phyloP scores from a whole-genome alignment of 2,888 invertebrate species.

The Schizaphis graminum region DNA sequence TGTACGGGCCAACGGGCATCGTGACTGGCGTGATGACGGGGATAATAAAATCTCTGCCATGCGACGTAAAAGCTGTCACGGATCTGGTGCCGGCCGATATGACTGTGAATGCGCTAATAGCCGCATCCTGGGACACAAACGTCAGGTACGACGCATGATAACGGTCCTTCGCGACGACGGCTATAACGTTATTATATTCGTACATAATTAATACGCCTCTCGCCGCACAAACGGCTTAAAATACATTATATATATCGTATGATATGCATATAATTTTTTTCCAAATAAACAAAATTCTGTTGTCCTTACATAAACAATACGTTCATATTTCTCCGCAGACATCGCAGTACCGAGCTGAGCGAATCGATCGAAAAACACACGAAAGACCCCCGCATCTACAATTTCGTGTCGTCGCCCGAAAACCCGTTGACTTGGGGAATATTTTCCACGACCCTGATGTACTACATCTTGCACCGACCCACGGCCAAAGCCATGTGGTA shows the following conservation, averaged over 20 bases:
- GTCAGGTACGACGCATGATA: conserved; percentile 37
- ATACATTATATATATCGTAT: background rate
- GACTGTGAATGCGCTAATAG: conserved; percentile 76
- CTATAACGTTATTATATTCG: background rate
- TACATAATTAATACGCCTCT: background rate
- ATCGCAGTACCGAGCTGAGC: background rate
- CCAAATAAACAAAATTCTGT: background rate
- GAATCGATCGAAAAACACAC: conserved; percentile 9
- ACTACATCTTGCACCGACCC: conserved; percentile 65
- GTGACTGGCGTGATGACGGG: conserved; percentile 75
- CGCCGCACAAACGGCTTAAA: background rate
- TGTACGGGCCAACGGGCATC: conserved; percentile 78
- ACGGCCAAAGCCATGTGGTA: conserved; percentile 70
- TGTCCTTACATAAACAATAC: no score
- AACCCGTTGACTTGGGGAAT: conserved; percentile 61
- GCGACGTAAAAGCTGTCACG: conserved; percentile 73
- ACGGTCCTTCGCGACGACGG: background rate
- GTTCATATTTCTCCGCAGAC: background rate
- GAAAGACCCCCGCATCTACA: conserved; percentile 56
- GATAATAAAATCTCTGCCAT: conserved; percentile 75
- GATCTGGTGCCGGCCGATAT: conserved; percentile 81
- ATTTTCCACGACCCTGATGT: conserved; percentile 51
- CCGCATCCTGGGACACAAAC: conserved; percentile 74
- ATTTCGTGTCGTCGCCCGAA: conserved; percentile 62
- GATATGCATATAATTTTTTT: background rate